Evolutionary conservation across 2,113 vertebrate genomes (phyloP).

Genomic region (Alaudala cheleensis): DNA sequence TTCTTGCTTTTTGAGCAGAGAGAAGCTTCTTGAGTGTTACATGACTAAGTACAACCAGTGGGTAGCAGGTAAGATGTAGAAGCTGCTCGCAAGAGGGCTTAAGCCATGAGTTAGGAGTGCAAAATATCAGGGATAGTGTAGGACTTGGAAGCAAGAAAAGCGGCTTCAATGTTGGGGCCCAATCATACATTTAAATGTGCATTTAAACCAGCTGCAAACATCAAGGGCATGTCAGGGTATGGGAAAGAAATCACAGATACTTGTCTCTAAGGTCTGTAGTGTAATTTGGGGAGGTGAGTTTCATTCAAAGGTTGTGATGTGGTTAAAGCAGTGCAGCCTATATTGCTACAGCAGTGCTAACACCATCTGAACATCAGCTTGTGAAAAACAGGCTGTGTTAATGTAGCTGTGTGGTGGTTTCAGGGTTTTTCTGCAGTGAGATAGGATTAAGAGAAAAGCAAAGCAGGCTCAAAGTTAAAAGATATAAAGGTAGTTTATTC

Average conservation of each 20-base stretch:
- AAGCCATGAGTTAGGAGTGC: not conserved
- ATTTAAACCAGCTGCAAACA: not conserved
- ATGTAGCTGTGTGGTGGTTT: not conserved
- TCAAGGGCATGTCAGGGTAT: not conserved
- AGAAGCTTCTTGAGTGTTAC: not conserved
- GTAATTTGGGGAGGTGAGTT: not conserved
- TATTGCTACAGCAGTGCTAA: not conserved
- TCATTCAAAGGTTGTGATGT: rapidly evolving
- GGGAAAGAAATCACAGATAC: not conserved
- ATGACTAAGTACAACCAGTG: not conserved
- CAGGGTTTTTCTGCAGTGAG: too few species aligned
- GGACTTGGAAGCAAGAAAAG: not conserved
- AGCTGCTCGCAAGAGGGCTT: not conserved
- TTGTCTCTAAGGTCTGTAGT: not conserved
- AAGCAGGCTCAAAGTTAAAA: too few species aligned
- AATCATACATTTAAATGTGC: not conserved
- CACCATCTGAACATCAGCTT: not conserved
- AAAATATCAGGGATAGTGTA: not conserved
- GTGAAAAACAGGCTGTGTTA: not conserved
- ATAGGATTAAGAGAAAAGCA: too few species aligned
- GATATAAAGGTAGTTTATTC: too few species aligned
- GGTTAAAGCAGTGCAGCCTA: not conserved
- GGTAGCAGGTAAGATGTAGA: not conserved
- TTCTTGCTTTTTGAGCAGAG: not conserved
- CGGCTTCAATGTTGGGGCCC: rapidly evolving